Conservation (phyloP, 2,113 vertebrate genomes). For the Ondatra zibethicus region DNA sequence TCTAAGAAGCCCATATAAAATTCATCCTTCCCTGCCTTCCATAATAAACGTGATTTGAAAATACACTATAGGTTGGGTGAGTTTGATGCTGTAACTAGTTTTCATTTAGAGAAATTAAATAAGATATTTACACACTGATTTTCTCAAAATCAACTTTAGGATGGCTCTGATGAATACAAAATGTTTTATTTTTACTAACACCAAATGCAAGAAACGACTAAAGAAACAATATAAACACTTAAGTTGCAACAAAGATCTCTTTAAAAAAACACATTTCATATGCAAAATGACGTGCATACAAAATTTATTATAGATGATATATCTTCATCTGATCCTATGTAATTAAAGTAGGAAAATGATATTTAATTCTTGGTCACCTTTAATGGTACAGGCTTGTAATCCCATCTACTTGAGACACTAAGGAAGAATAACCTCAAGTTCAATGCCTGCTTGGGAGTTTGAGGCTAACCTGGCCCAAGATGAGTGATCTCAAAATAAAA, state of each 20-base stretch:
- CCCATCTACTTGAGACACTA: neutral
- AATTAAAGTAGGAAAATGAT: neutral
- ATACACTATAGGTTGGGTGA: neutral
- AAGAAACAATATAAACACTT: constrained; percentile 4
- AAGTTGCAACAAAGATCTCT: neutral
- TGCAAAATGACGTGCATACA: neutral
- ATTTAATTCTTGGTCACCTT: neutral
- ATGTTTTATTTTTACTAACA: neutral
- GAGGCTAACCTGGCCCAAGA: neutral
- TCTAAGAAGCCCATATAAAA: neutral
- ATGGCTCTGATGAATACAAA: neutral
- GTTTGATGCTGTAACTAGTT: neutral
- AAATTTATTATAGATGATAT: neutral
- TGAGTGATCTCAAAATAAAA: neutral
- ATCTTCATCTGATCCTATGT: neutral
- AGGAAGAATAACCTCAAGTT: neutral
- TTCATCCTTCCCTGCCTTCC: neutral
- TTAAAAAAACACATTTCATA: neutral
- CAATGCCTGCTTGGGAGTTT: neutral
- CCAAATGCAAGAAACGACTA: neutral
- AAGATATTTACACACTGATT: neutral
- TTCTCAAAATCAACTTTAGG: constrained; percentile 19
- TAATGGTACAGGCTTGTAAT: neutral
- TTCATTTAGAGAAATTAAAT: neutral
- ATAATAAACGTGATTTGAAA: neutral